A percentile compares a stretch with the other conserved stretches of the same genome.
Conservation (phyloP, 2,797 vertebrate species). For the Myotis vivesi region DNA sequence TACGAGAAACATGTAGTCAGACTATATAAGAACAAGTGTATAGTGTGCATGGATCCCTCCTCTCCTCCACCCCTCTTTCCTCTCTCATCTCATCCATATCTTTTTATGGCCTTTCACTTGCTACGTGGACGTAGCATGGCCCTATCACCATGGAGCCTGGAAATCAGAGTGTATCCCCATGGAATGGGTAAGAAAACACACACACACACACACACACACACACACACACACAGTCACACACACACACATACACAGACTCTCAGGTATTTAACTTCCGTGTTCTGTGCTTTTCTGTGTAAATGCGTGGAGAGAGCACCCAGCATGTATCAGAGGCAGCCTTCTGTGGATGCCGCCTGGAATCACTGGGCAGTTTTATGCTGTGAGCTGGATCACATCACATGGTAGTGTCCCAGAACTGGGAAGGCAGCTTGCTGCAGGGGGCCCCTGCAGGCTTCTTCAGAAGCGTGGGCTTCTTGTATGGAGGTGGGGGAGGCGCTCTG, state of each 20-base stretch:
- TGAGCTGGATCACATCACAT: conserved; percentile 67
- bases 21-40: conserved; percentile 72
- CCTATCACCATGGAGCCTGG: neutral
- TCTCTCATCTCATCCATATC: fast-evolving
- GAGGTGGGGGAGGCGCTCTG: conserved; percentile 86
- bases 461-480: conserved; percentile 87
- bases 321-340: conserved; percentile 16
- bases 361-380: neutral
- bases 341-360: conserved; percentile 37
- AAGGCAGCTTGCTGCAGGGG: conserved; percentile 80
- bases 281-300: conserved; percentile 72
- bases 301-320: conserved; percentile 59
- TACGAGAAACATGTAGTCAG: conserved; percentile 58
- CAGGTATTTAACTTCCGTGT: conserved; percentile 48
- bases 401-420: conserved; percentile 82
- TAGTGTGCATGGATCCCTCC: conserved; percentile 45
- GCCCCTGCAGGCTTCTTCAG: conserved; percentile 86
- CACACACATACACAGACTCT: conserved; percentile 20
- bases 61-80: no score
- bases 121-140: neutral
- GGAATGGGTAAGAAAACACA: conserved; percentile 12
- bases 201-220: neutral
- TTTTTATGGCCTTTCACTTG: neutral
- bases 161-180: neutral
- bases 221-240: neutral